Percentiles rank a stretch among this genome's conserved stretches.
Evolutionary conservation across 2,888 invertebrate species (phyloP).

Genomic region (Unio pictorum): DNA sequence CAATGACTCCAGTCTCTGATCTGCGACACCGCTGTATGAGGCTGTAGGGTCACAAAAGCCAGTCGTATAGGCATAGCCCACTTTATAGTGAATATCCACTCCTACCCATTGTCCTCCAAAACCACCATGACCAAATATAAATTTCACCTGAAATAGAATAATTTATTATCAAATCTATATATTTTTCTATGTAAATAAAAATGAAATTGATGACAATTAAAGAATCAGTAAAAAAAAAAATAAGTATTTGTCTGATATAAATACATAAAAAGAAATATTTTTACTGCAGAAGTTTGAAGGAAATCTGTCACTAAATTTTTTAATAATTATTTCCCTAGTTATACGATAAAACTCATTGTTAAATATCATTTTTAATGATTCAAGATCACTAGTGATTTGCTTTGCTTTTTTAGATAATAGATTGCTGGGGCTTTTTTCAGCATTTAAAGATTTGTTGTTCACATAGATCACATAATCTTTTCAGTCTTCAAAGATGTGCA

Average conservation of each 20-base stretch:
- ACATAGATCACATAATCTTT: no score
- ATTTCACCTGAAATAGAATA: conserved; percentile 44
- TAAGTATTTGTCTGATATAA: no score
- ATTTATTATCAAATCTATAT: background rate
- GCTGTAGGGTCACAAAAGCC: conserved; percentile 56
- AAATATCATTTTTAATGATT: no score
- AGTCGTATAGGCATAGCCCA: conserved; percentile 70
- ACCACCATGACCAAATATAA: conserved; percentile 69
- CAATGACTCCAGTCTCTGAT: conserved; percentile 45
- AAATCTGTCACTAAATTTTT: background rate
- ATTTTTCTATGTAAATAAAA: background rate
- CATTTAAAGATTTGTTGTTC: no score
- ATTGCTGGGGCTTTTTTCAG: no score
- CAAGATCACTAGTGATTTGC: no score
- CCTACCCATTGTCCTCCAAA: conserved; percentile 71
- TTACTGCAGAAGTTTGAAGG: background rate
- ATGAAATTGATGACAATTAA: no score
- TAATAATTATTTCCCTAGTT: background rate
- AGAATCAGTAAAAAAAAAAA: no score
- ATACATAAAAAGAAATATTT: background rate
- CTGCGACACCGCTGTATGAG: conserved; percentile 30
- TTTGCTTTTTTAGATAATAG: no score
- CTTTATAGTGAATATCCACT: conserved; percentile 65
- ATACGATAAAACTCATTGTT: no score
- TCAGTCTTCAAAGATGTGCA: no score